Evolutionary conservation across 2,797 vertebrate genomes (phyloP).

Genomic region (Chlorospingus flavigularis): DNA sequence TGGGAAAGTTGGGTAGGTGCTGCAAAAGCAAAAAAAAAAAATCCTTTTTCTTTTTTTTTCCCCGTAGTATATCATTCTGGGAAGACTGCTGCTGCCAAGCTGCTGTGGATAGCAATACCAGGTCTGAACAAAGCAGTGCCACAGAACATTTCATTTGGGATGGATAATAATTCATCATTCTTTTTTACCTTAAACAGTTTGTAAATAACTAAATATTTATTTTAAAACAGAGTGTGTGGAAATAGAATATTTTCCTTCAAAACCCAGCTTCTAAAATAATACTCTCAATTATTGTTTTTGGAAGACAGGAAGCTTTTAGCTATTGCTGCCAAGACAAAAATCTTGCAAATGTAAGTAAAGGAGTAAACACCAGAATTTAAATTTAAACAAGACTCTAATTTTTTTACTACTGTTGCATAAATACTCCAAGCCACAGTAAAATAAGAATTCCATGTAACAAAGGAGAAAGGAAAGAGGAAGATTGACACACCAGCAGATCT

Average conservation of each 20-base stretch:
- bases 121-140: neutral
- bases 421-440: neutral
- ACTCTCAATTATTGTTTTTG: neutral
- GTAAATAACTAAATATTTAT: neutral
- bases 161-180: neutral
- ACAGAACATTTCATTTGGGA: neutral
- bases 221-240: neutral
- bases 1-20: slow-evolving; percentile 30
- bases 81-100: neutral
- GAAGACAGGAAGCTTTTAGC: neutral
- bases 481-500: neutral
- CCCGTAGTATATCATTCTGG: neutral
- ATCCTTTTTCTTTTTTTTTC: neutral
- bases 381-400: neutral
- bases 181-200: neutral
- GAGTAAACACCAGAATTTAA: neutral
- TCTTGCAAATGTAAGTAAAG: neutral
- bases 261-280: neutral
- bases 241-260: neutral
- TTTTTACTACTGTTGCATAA: neutral
- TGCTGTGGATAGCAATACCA: neutral
- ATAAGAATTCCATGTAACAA: neutral
- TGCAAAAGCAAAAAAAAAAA: slow-evolving; percentile 22
- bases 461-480: neutral
- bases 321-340: neutral